phyloP scores from a whole-genome alignment of 1,140 invertebrate genomes.

The Tribolium madens region DNA sequence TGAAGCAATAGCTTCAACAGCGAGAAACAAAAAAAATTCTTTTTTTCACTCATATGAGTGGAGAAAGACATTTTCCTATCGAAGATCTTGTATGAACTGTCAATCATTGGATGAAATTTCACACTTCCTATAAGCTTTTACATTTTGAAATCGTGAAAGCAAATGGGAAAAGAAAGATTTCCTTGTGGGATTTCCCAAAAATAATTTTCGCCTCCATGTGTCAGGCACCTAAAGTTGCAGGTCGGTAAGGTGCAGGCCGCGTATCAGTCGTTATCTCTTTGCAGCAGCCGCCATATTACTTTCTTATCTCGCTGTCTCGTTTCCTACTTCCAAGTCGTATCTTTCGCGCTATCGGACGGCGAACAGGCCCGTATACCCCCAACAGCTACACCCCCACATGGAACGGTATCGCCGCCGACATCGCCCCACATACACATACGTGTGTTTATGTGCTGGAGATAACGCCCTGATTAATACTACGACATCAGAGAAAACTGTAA shows the following conservation, averaged over 20 bases:
- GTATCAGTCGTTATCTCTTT: conserved; percentile 60
- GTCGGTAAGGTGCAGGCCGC: conserved; percentile 55
- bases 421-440: conserved; percentile 49
- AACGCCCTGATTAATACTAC: conserved; percentile 42
- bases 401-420: conserved; percentile 39
- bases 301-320: conserved; percentile 63
- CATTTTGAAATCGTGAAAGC: no score
- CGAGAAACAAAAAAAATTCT: no score
- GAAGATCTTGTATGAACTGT: no score
- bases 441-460: conserved; percentile 43
- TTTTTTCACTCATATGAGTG: no score
- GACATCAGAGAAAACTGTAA: conserved; percentile 27
- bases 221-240: conserved; percentile 45
- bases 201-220: not conserved
- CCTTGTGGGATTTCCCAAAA: not conserved
- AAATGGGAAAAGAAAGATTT: not conserved
- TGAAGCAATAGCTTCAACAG: no score
- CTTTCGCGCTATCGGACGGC: conserved; percentile 58
- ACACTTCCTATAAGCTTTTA: no score
- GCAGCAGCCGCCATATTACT: conserved; percentile 63
- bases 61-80: no score
- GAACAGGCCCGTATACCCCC: conserved; percentile 57
- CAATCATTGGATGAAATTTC: no score
- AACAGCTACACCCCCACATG: conserved; percentile 33
- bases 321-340: conserved; percentile 63